Conservation (phyloP, 2,113 vertebrate genomes). For the Antechinus flavipes region DNA sequence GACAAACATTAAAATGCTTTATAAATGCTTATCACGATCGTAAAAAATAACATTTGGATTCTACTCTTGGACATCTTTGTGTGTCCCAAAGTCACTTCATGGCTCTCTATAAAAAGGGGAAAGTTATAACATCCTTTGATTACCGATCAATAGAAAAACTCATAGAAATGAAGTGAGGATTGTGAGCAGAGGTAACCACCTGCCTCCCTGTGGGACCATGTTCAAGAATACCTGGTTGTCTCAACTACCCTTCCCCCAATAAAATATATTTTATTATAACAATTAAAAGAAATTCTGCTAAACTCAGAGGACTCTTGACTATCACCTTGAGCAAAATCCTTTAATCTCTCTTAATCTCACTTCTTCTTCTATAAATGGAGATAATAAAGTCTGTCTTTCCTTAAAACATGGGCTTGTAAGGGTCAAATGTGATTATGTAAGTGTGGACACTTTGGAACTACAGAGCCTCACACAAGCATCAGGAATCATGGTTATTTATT, state of each 20-base stretch:
- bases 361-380: not conserved
- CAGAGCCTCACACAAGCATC: not conserved
- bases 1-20: too few species aligned
- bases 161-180: not conserved
- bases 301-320: conserved; percentile 19
- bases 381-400: not conserved
- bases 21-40: too few species aligned
- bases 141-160: not conserved
- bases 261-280: conserved; percentile 24
- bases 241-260: conserved; percentile 24
- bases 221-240: conserved; percentile 35
- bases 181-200: not conserved
- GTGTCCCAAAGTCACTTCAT: not conserved
- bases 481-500: not conserved
- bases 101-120: conserved; percentile 4
- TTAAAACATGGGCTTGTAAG: not conserved
- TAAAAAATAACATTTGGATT: not conserved
- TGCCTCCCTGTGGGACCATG: not conserved
- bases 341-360: not conserved
- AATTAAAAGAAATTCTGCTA: conserved; percentile 49
- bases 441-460: not conserved
- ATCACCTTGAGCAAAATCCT: not conserved
- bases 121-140: not conserved
- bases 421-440: not conserved
- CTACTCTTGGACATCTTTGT: not conserved